Percentiles rank a stretch among this genome's conserved stretches.
Conservation (phyloP, 35 echinoderm and acorn worm genomes). For the Apostichopus parvimensis region DNA sequence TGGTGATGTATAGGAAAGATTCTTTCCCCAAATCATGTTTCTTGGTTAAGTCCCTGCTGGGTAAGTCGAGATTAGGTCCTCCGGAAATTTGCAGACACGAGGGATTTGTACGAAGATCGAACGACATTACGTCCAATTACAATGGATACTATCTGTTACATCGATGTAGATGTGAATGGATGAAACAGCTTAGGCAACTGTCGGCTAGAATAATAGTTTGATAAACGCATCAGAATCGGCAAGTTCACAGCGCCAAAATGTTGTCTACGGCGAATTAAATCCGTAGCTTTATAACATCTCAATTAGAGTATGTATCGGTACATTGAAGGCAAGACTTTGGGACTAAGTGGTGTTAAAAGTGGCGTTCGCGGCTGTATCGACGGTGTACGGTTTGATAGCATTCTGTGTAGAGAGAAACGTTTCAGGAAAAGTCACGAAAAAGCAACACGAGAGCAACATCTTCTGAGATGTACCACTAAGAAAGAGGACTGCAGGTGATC, state of each 20-base stretch:
- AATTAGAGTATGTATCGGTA: no score
- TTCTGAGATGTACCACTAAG: no score
- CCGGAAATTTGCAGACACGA: neutral
- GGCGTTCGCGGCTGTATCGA: no score
- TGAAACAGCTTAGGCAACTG: neutral
- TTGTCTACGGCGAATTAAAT: neutral
- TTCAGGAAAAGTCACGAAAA: no score
- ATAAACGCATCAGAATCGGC: conserved; percentile 1
- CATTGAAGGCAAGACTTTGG: no score
- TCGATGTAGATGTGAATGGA: neutral
- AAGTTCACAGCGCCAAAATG: neutral
- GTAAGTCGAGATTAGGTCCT: neutral
- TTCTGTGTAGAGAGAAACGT: no score
- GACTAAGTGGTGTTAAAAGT: no score
- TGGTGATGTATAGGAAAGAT: no score
- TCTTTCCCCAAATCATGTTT: neutral
- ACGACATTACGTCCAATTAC: neutral
- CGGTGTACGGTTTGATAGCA: no score
- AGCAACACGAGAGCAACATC: no score
- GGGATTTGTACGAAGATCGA: neutral
- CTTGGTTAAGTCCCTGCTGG: neutral
- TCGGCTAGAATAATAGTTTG: conserved; percentile 6
- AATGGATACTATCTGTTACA: neutral
- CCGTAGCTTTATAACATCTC: neutral
- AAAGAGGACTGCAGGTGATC: no score